These are phyloP conservation scores for Hemiscyllium ocellatum DNA, from an alignment of 2,113 vertebrate genomes.

Conservation along the genomic window DNA sequence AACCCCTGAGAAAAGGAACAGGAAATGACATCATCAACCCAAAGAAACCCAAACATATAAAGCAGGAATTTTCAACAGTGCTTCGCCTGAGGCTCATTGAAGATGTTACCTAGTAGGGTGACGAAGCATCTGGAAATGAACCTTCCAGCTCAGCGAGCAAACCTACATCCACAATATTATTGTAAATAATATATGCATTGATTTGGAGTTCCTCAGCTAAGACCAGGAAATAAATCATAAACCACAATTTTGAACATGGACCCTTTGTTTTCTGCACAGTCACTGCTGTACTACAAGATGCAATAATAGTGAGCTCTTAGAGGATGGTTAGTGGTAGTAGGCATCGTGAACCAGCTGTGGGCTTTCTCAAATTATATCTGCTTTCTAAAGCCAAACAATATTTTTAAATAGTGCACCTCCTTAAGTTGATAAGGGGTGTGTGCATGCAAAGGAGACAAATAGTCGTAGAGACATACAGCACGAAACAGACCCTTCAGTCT, in stretches of 20 bases:
- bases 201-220: not conserved
- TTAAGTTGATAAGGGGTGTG: not conserved
- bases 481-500: no score
- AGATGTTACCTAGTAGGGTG: no score
- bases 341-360: not conserved
- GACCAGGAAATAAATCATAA: not conserved
- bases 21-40: no score
- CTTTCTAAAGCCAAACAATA: not conserved
- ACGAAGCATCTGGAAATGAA: no score
- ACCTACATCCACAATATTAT: not conserved
- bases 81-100: no score
- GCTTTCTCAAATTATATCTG: not conserved
- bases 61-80: no score
- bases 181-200: not conserved
- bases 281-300: not conserved
- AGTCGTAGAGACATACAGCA: not conserved
- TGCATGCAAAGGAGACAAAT: not conserved
- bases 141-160: no score
- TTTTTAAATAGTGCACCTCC: not conserved
- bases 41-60: no score
- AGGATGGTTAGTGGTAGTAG: not conserved
- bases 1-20: no score
- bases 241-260: not conserved
- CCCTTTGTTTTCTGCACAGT: not conserved
- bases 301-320: not conserved